A percentile compares a stretch with the other conserved stretches of the same genome.
These are phyloP conservation scores for Chymomyza amoena DNA, from an alignment of 2,888 invertebrate genomes.

Conservation along the genomic window DNA sequence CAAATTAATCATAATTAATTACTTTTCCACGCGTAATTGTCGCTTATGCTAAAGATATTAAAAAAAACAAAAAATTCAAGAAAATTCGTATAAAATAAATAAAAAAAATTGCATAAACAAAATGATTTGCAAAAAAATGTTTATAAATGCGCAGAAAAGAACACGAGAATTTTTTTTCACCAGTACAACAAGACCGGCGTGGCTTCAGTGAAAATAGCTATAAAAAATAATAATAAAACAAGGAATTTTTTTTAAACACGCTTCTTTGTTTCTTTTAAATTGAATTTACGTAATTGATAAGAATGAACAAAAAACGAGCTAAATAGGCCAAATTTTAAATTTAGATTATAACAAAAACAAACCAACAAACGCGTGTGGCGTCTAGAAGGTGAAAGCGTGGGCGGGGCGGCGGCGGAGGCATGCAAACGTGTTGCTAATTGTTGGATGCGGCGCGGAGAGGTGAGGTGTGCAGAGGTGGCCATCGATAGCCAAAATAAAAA, in stretches of 20 bases:
- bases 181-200: not conserved
- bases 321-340: slow-evolving; percentile 69
- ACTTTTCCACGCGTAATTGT: not conserved
- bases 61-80: slow-evolving; percentile 11
- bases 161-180: slow-evolving; percentile 4
- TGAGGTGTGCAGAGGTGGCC: not conserved
- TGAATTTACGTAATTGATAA: slow-evolving; percentile 67
- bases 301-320: slow-evolving; percentile 36
- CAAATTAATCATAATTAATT: slow-evolving; percentile 38
- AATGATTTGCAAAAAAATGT: slow-evolving; percentile 52
- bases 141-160: slow-evolving; percentile 56
- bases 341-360: slow-evolving; percentile 49
- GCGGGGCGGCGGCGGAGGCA: not conserved
- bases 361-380: slow-evolving; percentile 9
- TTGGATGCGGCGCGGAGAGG: not conserved
- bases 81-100: slow-evolving; percentile 6
- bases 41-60: not conserved
- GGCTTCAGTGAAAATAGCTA: not conserved
- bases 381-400: not conserved
- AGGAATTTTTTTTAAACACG: slow-evolving; percentile 12
- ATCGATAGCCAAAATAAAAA: not conserved
- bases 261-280: slow-evolving; percentile 33
- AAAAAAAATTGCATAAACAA: slow-evolving; percentile 41
- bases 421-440: not conserved
- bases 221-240: slow-evolving; percentile 2